Percentiles rank a stretch among this genome's conserved stretches.
phyloP scores from a whole-genome alignment of 2,888 invertebrate genomes.

The Ectropis crepuscularia region DNA sequence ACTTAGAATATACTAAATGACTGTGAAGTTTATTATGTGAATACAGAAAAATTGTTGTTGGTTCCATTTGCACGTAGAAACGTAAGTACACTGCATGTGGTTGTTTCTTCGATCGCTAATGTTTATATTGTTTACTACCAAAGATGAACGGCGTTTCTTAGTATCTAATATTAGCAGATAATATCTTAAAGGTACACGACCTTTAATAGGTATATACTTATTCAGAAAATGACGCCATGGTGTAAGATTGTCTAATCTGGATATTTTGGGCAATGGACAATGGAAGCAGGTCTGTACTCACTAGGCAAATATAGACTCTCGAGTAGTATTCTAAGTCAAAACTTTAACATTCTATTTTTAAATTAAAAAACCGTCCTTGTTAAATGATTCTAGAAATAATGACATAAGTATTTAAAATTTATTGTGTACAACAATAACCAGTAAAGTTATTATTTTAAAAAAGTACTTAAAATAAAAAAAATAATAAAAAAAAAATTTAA shows the following conservation, averaged over 20 bases:
- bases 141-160: not conserved
- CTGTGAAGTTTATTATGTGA: constrained; percentile 4
- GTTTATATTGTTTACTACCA: not conserved
- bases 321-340: no score
- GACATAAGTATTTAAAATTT: no score
- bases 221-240: constrained; percentile 20
- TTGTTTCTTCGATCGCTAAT: not conserved
- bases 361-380: no score
- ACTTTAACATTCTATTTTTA: no score
- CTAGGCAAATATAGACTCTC: not conserved
- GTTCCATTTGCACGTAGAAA: not conserved
- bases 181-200: not conserved
- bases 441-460: no score
- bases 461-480: no score
- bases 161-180: not conserved
- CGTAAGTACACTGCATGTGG: not conserved
- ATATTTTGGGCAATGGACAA: constrained; percentile 2
- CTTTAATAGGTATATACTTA: not conserved
- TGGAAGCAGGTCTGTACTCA: no score
- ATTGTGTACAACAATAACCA: no score
- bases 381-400: no score
- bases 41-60: not conserved
- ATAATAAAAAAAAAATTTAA: no score
- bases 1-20: no score
- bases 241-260: constrained; percentile 6